A percentile compares a stretch with the other conserved stretches of the same genome.
These are phyloP conservation scores for Pelobates fuscus DNA, from an alignment of 2,113 vertebrate species.

Conservation along the genomic window DNA sequence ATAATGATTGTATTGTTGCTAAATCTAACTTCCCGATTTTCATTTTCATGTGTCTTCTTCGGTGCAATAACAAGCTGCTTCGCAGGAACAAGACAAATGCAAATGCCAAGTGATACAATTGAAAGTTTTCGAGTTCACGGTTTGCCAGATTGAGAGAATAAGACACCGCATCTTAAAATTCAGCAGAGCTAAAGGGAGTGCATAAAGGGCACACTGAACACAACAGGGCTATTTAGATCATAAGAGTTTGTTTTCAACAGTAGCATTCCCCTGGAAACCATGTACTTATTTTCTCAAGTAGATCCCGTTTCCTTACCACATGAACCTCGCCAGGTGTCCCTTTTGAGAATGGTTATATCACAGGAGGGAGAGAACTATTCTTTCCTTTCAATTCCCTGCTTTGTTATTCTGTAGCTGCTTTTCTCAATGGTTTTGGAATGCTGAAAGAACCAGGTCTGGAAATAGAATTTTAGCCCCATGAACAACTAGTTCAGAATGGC, in stretches of 20 bases:
- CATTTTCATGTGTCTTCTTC: no score
- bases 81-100: slow-evolving; percentile 29
- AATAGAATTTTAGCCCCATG: background rate
- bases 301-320: slow-evolving; percentile 42
- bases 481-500: background rate
- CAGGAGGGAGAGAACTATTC: slow-evolving; percentile 14
- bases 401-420: slow-evolving; percentile 14
- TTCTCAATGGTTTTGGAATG: slow-evolving; percentile 6
- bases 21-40: no score
- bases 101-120: slow-evolving; percentile 35
- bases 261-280: slow-evolving; percentile 48
- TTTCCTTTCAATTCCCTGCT: slow-evolving; percentile 26
- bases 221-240: slow-evolving; percentile 45
- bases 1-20: no score
- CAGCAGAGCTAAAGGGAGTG: slow-evolving; percentile 28
- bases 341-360: slow-evolving; percentile 26
- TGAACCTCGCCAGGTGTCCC: slow-evolving; percentile 44
- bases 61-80: background rate
- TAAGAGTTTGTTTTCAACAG: slow-evolving; percentile 46
- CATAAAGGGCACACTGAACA: slow-evolving; percentile 24
- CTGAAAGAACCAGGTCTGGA: no score
- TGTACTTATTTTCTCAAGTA: slow-evolving; percentile 47
- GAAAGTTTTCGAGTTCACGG: slow-evolving; percentile 26
- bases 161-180: slow-evolving; percentile 48
- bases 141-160: slow-evolving; percentile 48